Evolutionary conservation across 2,888 invertebrate genomes (phyloP), one percentile per base, ranked within the genome.

Genomic region (Caprella mutica): DNA sequence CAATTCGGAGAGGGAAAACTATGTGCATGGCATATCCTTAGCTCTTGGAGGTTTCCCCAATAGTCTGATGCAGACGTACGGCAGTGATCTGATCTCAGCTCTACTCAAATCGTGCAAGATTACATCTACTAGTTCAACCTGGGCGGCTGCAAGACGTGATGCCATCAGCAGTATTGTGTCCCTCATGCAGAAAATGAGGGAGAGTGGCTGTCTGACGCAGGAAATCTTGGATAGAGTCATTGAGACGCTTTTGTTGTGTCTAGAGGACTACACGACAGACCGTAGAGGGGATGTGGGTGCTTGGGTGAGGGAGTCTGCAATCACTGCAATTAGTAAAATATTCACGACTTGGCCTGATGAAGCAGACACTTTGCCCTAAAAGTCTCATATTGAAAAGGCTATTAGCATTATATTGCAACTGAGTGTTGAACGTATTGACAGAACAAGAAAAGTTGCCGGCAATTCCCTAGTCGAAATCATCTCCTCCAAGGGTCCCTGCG

Each of bases 241-340:
- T 43, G 73, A 79, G 1, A 83, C 85, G 8, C 77, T 89, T 65
- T 73, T 93, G 40, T 76, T 77, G 14, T 85, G 87, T 29, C 74
- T 93, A 62, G 78, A 81, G 14, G 97, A 98, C 72, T 96, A 96
- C 68, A 96, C 97, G 0, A 79, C 86, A 55, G 93, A 94, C 69
- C 73, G 73, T 40, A 78, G 93, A 29, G 97, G 97, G 0, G 97
- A 98, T 72, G 86, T 97, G 65, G 97, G 97, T 0, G 89, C 94
- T 4, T 91, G 91, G 89, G 92, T 96, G 1, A 77, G 94, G 54
- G 91, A 93, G 73, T 86, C 91, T 24, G 82, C 88, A 17, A 88
- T 94, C 83, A 75, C 79, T 52, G 88, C 86, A 5, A 27, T 48
- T n/a, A n/a, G n/a, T n/a, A n/a, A n/a, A n/a, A n/a, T n/a, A n/a